Evolutionary conservation across 2,113 vertebrate species (phyloP), one percentile per base, ranked within the genome.

Genomic region (Burhinus oedicnemus): DNA sequence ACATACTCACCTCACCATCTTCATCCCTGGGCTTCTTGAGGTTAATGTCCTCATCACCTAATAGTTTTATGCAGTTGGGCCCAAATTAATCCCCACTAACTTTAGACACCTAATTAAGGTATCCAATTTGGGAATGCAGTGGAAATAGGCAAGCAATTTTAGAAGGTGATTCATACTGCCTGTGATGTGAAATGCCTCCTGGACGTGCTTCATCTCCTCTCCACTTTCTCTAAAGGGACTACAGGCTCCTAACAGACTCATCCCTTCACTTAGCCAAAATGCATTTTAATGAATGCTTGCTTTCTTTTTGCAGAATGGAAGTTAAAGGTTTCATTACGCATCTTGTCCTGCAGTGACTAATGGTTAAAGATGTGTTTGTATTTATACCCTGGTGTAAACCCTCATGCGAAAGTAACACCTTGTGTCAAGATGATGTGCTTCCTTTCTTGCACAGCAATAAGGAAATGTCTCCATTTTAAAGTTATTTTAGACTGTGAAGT

Each of bases 221-320:
- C 65, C 9, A 3, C 52, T 47, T 16, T 45, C 75, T 47, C 3
- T 16, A 25, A 64, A 45, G 29, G 44, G 16, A 42, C 44, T 21
- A 6, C 0, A 38, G 44, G 66, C 52, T 89, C 47, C 51, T 12
- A 19, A 7, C 64, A 91, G 58, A 8, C 38, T 27, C 3, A 0
- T 32, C 77, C 51, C 34, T 30, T 29, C 70, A 3, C 55, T 38
- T 5, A 29, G n/a, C 40, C 61, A 30, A 26, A 27, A 11, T 0
- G 57, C 2, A 0, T 30, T n/a, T 19, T 34, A 44, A 21, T 26
- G 13, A 62, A 62, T 5, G 32, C 30, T 80, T 36, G 3, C 0
- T 69, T 76, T 57, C 23, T 57, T 58, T 55, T 19, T n/a, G 44
- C 36, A 45, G 69, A 26, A 44, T 0, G 11, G 26, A 25, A 71